Evolutionary conservation across 2,797 vertebrate genomes (phyloP).

Genomic region (Mustela erminea): DNA sequence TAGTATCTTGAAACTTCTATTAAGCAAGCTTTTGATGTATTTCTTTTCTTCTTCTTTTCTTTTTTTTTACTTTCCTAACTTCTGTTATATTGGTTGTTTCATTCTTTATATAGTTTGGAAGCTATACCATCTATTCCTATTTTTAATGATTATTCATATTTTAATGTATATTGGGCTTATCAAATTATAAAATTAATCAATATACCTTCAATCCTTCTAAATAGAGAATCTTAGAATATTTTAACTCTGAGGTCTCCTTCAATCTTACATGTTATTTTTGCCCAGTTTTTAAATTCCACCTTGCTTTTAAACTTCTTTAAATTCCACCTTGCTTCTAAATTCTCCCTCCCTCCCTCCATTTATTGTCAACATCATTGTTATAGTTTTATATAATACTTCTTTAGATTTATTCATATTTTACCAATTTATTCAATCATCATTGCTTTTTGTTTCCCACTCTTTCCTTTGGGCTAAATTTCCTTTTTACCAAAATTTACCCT

Average conservation of each 20-base stretch:
- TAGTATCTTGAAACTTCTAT: not conserved
- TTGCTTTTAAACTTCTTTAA: constrained; percentile 34
- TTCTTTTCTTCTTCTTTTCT: not conserved
- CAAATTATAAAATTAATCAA: not conserved
- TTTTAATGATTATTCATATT: not conserved
- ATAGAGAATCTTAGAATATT: not conserved
- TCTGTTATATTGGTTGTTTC: not conserved
- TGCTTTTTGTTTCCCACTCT: not conserved
- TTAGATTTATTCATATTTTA: constrained; percentile 13
- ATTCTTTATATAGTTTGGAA: constrained; percentile 28
- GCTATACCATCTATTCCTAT: not conserved
- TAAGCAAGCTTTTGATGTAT: not conserved
- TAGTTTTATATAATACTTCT: not conserved
- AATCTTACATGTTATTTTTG: not conserved
- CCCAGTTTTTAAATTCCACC: not conserved
- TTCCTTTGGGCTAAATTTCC: not conserved
- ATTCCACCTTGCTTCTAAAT: not conserved
- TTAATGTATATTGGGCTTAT: not conserved
- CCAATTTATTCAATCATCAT: not conserved
- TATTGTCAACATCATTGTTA: not conserved
- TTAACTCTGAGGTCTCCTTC: not conserved
- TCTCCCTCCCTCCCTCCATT: not conserved
- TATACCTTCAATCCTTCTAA: not conserved
- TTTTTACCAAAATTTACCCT: not conserved
- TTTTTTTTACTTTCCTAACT: not conserved